Evolutionary conservation across 2,888 invertebrate genomes (phyloP).

Genomic region (Drosophila paranaensis): DNA sequence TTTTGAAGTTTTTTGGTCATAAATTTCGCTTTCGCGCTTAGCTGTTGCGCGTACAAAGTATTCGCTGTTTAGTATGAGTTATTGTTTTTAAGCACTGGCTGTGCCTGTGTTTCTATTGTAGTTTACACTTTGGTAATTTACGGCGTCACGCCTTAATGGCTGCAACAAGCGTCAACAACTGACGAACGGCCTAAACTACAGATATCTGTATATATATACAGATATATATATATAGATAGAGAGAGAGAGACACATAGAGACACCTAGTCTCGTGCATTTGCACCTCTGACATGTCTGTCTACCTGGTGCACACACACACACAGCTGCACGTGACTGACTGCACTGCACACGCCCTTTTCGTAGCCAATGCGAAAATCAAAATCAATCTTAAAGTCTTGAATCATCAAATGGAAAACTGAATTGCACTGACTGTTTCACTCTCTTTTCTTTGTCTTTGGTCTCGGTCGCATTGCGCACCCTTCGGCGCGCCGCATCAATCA

Average conservation of each 20-base stretch:
- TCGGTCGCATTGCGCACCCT: conserved; percentile 34
- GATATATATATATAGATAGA: not conserved
- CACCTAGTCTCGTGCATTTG: conserved; percentile 11
- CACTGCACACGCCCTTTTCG: conserved; percentile 66
- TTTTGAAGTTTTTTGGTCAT: conserved; percentile 48
- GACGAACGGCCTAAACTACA: conserved; percentile 30
- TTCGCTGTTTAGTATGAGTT: conserved; percentile 46
- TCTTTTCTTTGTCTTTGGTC: conserved; percentile 3
- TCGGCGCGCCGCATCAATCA: conserved; percentile 55
- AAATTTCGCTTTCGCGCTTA: conserved; percentile 68
- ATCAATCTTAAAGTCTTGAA: conserved; percentile 15
- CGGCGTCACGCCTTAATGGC: conserved; percentile 78
- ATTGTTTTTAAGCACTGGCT: conserved; percentile 48
- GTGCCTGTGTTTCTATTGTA: conserved; percentile 33
- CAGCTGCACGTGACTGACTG: conserved; percentile 34
- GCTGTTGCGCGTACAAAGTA: conserved; percentile 17
- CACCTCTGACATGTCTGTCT: conserved; percentile 30
- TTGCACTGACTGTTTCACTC: not conserved
- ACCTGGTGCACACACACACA: conserved; percentile 20
- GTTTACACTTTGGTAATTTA: conserved; percentile 71
- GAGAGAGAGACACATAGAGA: conserved; percentile 6
- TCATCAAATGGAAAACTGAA: not conserved
- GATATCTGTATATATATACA: not conserved
- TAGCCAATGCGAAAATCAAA: conserved; percentile 13
- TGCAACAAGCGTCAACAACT: conserved; percentile 61